Percentiles rank a stretch among this genome's conserved stretches.
phyloP scores from a whole-genome alignment of 2,797 vertebrate species.

The Psittacula echo region DNA sequence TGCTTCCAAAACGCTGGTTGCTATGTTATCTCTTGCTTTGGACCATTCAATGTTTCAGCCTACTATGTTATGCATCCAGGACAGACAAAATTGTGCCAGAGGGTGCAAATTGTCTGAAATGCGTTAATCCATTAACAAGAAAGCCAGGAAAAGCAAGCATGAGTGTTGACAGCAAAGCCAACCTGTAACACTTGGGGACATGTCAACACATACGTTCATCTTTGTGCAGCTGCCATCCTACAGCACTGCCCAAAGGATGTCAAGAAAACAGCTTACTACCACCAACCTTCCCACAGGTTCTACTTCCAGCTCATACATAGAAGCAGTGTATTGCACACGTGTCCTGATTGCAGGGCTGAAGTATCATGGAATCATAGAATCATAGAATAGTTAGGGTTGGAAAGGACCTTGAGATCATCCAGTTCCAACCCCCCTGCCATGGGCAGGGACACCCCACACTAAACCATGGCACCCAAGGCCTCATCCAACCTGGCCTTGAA shows the following conservation, averaged over 20 bases:
- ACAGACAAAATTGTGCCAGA: neutral
- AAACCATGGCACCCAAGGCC: no score
- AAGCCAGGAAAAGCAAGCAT: neutral
- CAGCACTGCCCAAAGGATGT: neutral
- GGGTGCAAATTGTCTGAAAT: neutral
- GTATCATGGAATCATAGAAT: no score
- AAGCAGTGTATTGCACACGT: fast-evolving
- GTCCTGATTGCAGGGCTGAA: neutral
- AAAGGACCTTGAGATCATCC: no score
- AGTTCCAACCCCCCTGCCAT: no score
- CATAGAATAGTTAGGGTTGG: no score
- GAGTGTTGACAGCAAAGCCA: neutral
- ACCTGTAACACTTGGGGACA: fast-evolving
- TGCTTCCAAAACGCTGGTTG: neutral
- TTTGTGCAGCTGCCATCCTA: neutral
- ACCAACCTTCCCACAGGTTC: neutral
- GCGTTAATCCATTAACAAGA: neutral
- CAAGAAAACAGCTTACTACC: neutral
- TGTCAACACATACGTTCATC: neutral
- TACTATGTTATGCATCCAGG: fast-evolving
- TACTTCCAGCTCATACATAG: neutral
- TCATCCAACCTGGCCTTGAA: no score
- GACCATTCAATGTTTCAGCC: neutral
- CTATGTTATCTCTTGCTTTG: neutral
- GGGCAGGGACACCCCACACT: no score